Evolutionary conservation across 2,113 vertebrate genomes (phyloP).

Genomic region (Dolichallabes microphthalmus): DNA sequence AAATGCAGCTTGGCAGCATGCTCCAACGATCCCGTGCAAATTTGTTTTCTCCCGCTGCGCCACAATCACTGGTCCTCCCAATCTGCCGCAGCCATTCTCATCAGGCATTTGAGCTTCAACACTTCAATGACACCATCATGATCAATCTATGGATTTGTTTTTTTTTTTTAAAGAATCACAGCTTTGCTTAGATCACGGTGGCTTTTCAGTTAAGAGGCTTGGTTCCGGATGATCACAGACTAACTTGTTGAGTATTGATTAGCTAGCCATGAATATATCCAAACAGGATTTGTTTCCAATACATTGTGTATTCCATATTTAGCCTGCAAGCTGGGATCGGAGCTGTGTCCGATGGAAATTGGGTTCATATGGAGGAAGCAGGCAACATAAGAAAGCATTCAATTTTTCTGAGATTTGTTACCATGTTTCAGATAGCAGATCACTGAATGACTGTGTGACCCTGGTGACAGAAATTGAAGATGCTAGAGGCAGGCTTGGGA

Average conservation of each 20-base stretch:
- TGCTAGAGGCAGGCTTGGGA: background rate
- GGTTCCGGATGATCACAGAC: slow-evolving; percentile 50
- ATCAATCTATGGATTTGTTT: slow-evolving; percentile 28
- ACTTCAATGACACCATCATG: slow-evolving; percentile 46
- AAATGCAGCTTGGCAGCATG: slow-evolving; percentile 62
- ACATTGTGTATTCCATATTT: background rate
- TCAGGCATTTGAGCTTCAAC: slow-evolving; percentile 44
- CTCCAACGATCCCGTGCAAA: slow-evolving; percentile 65
- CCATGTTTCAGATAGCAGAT: background rate
- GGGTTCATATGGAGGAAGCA: background rate
- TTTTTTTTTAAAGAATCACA: slow-evolving; percentile 33
- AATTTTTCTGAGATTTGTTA: slow-evolving; percentile 3
- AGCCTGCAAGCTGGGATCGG: background rate
- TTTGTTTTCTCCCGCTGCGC: slow-evolving; percentile 56
- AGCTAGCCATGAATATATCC: background rate
- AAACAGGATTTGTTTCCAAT: background rate
- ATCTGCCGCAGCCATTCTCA: slow-evolving; percentile 29
- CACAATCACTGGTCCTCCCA: slow-evolving; percentile 29
- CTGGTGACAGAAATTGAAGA: background rate
- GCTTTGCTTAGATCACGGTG: slow-evolving; percentile 35
- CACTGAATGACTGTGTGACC: background rate
- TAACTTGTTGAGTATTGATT: slow-evolving; percentile 56
- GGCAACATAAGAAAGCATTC: background rate
- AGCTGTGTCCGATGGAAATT: background rate
- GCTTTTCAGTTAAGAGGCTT: slow-evolving; percentile 58